Conservation (phyloP, 2,113 vertebrate species). For the Nycticorax nycticorax region DNA sequence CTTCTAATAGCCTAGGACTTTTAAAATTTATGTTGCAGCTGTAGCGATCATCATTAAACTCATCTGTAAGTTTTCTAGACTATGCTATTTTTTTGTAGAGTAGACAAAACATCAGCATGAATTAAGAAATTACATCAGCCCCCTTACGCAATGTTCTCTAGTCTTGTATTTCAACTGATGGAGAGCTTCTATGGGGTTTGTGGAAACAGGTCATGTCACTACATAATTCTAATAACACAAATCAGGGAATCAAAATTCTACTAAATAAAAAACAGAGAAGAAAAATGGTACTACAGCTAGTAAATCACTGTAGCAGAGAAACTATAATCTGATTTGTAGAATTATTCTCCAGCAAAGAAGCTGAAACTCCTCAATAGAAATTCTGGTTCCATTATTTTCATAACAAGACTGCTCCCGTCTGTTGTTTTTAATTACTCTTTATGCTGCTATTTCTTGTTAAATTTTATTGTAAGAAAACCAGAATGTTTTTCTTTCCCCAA, state of each 20-base stretch:
- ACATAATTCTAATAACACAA: background rate
- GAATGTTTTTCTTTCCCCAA: background rate
- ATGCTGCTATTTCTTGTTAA: background rate
- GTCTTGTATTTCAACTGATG: background rate
- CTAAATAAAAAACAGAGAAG: background rate
- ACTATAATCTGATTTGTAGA: background rate
- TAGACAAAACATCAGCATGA: background rate
- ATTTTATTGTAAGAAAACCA: background rate
- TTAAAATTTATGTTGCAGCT: background rate
- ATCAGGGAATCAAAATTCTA: background rate
- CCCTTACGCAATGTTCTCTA: background rate
- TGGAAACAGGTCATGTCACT: background rate
- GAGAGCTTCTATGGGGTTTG: background rate
- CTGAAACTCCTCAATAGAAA: background rate
- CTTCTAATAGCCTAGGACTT: background rate
- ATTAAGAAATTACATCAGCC: background rate
- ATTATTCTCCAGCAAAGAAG: background rate
- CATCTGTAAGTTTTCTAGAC: background rate
- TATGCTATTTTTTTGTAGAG: background rate
- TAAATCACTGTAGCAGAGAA: background rate
- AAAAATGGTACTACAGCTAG: background rate
- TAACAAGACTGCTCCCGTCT: accelerated
- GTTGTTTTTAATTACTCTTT: background rate
- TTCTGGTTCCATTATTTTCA: background rate
- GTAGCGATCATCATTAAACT: background rate